Base-by-base conservation (phyloP, 2,113 vertebrate genomes). In the Chaetodon trifascialis region DNA sequence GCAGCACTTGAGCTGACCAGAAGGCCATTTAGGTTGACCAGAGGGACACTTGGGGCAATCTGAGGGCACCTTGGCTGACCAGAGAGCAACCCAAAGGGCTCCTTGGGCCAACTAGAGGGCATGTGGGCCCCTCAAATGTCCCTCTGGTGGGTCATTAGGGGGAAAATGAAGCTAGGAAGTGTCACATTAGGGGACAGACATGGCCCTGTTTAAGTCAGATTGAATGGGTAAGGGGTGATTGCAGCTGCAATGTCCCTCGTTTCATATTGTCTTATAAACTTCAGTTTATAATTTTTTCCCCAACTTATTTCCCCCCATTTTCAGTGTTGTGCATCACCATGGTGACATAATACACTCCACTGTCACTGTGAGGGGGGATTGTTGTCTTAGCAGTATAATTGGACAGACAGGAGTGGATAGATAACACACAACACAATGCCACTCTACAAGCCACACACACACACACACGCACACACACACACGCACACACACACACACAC, bases 361-460 rank as follows among this genome's bases (percentile, higher is more conserved):
- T 62, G 70, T 69, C 66, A 51, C 25, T 80, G n/a, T 52, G 36
- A 36, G 52, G 49, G 49, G 36, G 42, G 55, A 75, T 79, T 89
- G 85, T 92, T 87, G 72, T 85, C 71, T 84, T 73, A 82, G 82
- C 47, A n/a, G 49, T 68, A 76, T 80, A 87, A 91, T 89, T 87
- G 82, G 79, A 88, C 75, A 83, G 76, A 66, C 84, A 89, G 82
- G 76, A 93, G 89, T 86, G 88, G 84, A 81, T 17, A 89, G 90
- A 92, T 89, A 92, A 86, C 85, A 86, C 69, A 71, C 55, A 52
- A 74, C 78, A 89, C 89, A 92, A 84, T 83, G 79, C 56, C 64
- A 73, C 72, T 82, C 54, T 73, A 66, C 25, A 76, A 88, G 82
- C 86, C 91, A 92, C 91, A 90, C 89, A 90, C 83, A 83, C 77